phyloP scores from a whole-genome alignment of 2,888 invertebrate genomes.

The Amorpha juglandis region DNA sequence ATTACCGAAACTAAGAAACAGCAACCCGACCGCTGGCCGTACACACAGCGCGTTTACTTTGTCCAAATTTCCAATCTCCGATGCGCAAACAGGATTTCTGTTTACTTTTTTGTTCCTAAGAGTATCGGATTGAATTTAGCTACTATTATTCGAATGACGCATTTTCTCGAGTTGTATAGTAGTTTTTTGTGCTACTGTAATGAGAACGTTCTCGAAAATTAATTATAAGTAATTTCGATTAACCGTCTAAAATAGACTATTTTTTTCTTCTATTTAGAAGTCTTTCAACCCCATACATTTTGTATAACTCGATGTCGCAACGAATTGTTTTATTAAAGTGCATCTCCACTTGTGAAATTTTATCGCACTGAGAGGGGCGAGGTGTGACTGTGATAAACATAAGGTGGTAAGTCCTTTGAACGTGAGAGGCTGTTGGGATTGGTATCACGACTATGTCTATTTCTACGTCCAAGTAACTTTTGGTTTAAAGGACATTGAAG shows the following conservation, averaged over 20 bases:
- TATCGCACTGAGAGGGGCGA: too few species aligned
- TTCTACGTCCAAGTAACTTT: too few species aligned
- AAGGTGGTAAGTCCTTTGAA: too few species aligned
- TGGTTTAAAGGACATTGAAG: too few species aligned
- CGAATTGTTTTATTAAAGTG: too few species aligned
- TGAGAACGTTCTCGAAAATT: not conserved
- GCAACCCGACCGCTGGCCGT: not conserved
- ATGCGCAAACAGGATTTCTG: slow-evolving; percentile 25
- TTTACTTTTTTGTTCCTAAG: slow-evolving; percentile 5
- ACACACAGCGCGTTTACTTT: slow-evolving; percentile 7
- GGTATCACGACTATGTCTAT: too few species aligned
- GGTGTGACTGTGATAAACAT: too few species aligned
- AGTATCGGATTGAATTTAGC: not conserved
- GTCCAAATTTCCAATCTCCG: slow-evolving; percentile 19
- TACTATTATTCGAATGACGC: not conserved
- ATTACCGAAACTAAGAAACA: not conserved
- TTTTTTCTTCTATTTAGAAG: not conserved
- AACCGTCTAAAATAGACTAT: not conserved
- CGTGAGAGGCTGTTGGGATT: too few species aligned
- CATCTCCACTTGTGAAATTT: too few species aligned
- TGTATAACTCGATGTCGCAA: too few species aligned
- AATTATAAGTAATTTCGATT: not conserved
- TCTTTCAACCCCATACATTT: not conserved
- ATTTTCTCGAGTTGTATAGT: not conserved
- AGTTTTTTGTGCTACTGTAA: not conserved